Conservation (phyloP, 1,140 invertebrate genomes). For the Lutraria rhynchaena region DNA sequence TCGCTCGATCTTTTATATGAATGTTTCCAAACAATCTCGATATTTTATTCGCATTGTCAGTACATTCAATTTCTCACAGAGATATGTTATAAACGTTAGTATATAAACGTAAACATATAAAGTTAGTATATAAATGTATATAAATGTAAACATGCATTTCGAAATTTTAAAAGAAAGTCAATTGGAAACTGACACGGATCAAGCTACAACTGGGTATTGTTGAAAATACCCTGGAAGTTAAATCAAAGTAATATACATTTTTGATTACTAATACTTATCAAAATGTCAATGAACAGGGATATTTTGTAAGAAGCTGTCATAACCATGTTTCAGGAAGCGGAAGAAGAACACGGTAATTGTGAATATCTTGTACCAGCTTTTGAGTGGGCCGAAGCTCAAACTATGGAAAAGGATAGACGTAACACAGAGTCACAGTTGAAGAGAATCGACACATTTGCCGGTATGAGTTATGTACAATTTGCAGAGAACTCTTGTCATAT, state of each 20-base stretch:
- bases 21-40: no score
- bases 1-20: no score
- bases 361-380: constrained; percentile 35
- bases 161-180: neutral
- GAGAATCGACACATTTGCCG: constrained; percentile 42
- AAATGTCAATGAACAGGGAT: neutral
- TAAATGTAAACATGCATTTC: neutral
- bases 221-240: neutral
- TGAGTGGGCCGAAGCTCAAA: constrained; percentile 53
- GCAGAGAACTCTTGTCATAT: no score
- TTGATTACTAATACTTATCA: neutral
- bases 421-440: constrained; percentile 20
- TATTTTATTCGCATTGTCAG: no score
- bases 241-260: neutral
- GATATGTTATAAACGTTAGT: no score
- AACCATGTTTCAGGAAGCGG: neutral
- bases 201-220: neutral
- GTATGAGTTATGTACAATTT: neutral
- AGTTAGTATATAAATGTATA: no score
- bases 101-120: no score
- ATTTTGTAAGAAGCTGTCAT: neutral
- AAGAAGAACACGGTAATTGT: constrained; percentile 18
- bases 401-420: constrained; percentile 31
- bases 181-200: neutral
- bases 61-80: no score